Conservation (phyloP, 2,797 vertebrate species). For the Poecilia wingei region DNA sequence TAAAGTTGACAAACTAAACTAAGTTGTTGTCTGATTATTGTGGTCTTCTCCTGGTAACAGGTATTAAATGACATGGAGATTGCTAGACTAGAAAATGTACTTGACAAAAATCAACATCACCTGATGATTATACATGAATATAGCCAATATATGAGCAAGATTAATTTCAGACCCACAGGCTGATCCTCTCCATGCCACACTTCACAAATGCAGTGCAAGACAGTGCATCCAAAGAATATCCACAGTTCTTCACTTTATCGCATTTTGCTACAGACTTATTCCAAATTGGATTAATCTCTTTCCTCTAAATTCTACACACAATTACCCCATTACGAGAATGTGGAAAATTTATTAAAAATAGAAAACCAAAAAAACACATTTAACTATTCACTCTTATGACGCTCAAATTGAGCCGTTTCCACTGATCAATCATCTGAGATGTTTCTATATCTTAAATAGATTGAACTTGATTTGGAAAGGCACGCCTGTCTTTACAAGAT, state of each 20-base stretch:
- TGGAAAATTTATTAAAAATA: not conserved
- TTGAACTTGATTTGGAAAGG: not conserved
- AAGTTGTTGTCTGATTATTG: slow-evolving; percentile 1
- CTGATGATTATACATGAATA: not conserved
- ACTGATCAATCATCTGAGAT: not conserved
- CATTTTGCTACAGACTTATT: not conserved
- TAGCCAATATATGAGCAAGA: not conserved
- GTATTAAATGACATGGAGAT: not conserved
- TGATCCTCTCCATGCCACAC: not conserved
- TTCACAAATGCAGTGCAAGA: not conserved
- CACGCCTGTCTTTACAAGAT: not conserved
- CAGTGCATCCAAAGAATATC: not conserved
- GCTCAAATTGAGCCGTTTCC: not conserved
- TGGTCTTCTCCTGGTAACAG: not conserved
- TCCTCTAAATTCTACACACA: not conserved
- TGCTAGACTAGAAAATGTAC: not conserved
- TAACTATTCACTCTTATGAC: not conserved
- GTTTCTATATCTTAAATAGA: not conserved
- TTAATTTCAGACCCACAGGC: not conserved
- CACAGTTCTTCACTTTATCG: not conserved
- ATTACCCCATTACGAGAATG: not conserved
- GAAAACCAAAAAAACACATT: not conserved
- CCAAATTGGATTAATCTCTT: not conserved
- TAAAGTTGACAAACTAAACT: slow-evolving; percentile 66
- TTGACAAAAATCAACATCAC: not conserved